A percentile compares a stretch with the other conserved stretches of the same genome.
Conservation (phyloP, 2,797 vertebrate species). For the Pelodytes ibericus region DNA sequence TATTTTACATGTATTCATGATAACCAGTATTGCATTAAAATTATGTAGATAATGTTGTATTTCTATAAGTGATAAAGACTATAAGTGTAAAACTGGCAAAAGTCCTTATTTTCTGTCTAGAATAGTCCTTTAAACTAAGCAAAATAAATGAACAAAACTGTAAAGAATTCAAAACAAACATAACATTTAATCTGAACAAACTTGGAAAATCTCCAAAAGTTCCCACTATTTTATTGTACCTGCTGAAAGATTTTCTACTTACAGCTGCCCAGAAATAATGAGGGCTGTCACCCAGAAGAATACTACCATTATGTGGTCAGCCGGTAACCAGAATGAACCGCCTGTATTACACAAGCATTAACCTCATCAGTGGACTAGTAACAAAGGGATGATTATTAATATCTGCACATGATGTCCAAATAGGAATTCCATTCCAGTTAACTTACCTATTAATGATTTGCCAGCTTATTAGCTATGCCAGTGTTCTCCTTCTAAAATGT, state of each 20-base stretch:
- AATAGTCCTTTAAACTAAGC: too few species aligned
- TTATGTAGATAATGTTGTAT: too few species aligned
- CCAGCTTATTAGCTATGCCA: too few species aligned
- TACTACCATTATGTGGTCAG: background rate
- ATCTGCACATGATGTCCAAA: background rate
- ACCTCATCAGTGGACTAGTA: background rate
- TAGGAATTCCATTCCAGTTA: background rate
- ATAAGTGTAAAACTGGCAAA: too few species aligned
- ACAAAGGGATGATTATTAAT: background rate
- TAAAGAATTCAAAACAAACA: too few species aligned
- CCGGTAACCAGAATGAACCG: background rate
- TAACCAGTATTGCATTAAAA: too few species aligned
- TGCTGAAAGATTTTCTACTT: background rate
- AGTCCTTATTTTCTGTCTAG: too few species aligned
- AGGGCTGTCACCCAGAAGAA: background rate
- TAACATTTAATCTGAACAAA: background rate
- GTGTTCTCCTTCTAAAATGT: too few species aligned
- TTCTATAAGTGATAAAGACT: too few species aligned
- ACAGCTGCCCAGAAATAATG: background rate
- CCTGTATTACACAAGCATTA: background rate
- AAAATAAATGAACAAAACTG: too few species aligned
- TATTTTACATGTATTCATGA: too few species aligned
- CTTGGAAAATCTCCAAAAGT: background rate
- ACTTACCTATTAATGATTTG: too few species aligned
- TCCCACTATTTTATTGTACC: background rate